phyloP scores from a whole-genome alignment of 2,888 invertebrate genomes.

The Mesoligia furuncula region DNA sequence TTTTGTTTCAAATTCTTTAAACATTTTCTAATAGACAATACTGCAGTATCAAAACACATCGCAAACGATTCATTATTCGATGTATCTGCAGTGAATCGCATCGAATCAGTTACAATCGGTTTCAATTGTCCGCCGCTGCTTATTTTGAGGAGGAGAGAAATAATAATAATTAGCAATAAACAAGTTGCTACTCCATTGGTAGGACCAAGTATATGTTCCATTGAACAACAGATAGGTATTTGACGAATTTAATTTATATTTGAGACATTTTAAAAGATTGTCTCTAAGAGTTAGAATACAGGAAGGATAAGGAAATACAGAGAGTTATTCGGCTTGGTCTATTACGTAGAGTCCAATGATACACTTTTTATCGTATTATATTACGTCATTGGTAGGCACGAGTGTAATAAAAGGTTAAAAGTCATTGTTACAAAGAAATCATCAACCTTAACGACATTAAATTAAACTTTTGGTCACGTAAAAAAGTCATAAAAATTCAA shows the following conservation, averaged over 20 bases:
- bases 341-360: too few species aligned
- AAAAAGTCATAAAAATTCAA: conserved; percentile 14
- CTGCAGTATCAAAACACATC: conserved; percentile 2
- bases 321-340: too few species aligned
- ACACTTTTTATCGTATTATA: too few species aligned
- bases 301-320: background rate
- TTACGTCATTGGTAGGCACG: too few species aligned
- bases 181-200: conserved; percentile 10
- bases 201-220: conserved; percentile 1
- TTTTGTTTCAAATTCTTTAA: background rate
- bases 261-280: background rate
- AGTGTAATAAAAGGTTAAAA: background rate
- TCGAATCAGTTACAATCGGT: conserved; percentile 75
- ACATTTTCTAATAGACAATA: background rate
- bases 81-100: conserved; percentile 33
- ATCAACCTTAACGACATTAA: background rate
- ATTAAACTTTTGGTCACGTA: background rate
- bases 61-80: background rate
- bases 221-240: background rate
- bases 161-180: conserved; percentile 28
- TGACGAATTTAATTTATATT: background rate
- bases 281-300: background rate
- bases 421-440: background rate
- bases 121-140: conserved; percentile 58
- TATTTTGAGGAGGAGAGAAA: conserved; percentile 27